These are phyloP conservation scores for Scophthalmus maximus DNA, from an alignment of 2,113 vertebrate genomes.

Conservation along the genomic window DNA sequence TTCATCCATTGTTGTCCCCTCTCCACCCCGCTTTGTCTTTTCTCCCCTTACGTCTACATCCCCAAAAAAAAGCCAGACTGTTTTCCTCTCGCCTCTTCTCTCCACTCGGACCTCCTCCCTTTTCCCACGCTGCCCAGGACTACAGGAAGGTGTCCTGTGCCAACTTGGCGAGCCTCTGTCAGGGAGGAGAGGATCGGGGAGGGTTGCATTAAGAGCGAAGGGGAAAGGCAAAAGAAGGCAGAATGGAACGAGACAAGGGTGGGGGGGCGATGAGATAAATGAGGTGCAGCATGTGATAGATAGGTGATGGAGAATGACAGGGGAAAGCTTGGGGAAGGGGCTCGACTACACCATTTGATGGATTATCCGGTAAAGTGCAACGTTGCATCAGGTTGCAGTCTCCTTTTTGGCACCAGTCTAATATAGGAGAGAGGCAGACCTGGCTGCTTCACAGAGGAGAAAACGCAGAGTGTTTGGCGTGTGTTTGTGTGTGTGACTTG, in stretches of 20 bases:
- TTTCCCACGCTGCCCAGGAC: conserved; percentile 73
- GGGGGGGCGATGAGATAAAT: not conserved
- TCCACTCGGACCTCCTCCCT: conserved; percentile 56
- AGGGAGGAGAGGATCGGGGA: conserved; percentile 7
- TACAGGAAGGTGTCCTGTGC: conserved; percentile 45
- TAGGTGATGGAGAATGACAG: not conserved
- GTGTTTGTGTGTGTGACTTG: conserved; percentile 18
- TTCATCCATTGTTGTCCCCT: conserved; percentile 12
- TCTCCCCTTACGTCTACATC: not conserved
- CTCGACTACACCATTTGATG: conserved; percentile 45
- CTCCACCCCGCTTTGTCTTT: not conserved
- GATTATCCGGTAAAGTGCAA: conserved; percentile 70
- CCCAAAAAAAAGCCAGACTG: conserved; percentile 15
- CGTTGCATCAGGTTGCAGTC: conserved; percentile 66
- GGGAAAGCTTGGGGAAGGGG: not conserved
- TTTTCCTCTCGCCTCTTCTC: conserved; percentile 2
- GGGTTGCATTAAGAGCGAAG: conserved; percentile 26
- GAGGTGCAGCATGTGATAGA: conserved; percentile 16
- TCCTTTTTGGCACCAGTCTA: conserved; percentile 66
- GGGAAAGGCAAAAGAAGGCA: not conserved
- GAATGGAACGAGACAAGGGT: not conserved
- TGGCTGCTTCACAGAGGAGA: conserved; percentile 53
- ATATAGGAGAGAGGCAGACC: conserved; percentile 64
- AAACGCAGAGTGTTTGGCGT: conserved; percentile 8
- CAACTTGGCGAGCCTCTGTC: too few relatives aligned